Percentiles rank a stretch among this genome's conserved stretches.
Conservation (phyloP, 2,113 vertebrate genomes). For the Neopipo cinnamomea region DNA sequence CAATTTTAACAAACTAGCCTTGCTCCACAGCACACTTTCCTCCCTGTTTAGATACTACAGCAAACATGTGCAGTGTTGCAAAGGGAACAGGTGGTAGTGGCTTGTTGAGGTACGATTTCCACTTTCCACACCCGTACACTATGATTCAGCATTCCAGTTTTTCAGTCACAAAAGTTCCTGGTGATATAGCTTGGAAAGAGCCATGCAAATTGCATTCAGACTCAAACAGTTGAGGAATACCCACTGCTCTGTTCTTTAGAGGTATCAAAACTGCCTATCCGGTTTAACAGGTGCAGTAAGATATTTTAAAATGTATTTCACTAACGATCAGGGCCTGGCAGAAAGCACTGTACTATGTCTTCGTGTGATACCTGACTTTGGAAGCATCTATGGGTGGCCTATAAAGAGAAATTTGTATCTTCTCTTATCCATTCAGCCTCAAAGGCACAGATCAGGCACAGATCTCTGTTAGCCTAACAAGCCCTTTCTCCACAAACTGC, state of each 20-base stretch:
- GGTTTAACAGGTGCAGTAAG: neutral
- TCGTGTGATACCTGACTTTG: neutral
- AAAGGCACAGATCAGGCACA: neutral
- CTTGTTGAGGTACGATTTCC: neutral
- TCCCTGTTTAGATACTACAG: neutral
- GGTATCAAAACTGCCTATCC: neutral
- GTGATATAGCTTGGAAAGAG: rapidly evolving
- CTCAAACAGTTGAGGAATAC: neutral
- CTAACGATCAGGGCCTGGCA: neutral
- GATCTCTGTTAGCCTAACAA: neutral
- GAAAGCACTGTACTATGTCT: neutral
- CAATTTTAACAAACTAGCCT: neutral
- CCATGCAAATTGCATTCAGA: neutral
- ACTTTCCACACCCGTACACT: no score
- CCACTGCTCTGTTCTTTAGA: neutral
- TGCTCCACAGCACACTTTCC: neutral
- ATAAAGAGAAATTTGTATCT: rapidly evolving
- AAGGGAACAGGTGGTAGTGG: neutral
- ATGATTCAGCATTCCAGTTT: neutral
- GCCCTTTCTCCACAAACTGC: neutral
- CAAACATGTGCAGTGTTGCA: neutral
- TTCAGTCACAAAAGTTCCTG: neutral
- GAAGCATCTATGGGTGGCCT: neutral
- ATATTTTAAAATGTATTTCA: neutral
- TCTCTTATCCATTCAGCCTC: neutral